A percentile compares a stretch with the other conserved stretches of the same genome.
Evolutionary conservation across 2,797 vertebrate species (phyloP).

Genomic region (Dipus sagitta): DNA sequence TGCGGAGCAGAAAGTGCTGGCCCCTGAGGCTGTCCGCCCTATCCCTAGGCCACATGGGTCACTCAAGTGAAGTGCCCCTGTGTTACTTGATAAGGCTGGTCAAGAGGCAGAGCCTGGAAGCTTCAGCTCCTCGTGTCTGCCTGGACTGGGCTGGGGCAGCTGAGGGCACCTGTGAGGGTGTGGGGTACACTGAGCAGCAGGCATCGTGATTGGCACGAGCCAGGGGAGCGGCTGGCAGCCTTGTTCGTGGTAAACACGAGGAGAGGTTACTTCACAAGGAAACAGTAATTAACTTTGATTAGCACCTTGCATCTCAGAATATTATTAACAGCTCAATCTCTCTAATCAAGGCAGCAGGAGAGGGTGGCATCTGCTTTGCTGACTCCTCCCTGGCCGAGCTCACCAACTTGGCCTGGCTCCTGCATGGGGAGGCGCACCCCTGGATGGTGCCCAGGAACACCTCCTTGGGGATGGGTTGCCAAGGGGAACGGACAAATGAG

Average conservation of each 20-base stretch:
- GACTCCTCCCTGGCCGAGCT: slow-evolving; percentile 79
- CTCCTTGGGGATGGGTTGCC: slow-evolving; percentile 54
- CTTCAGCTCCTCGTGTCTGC: neutral
- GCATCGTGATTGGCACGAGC: slow-evolving; percentile 81
- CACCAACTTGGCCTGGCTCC: slow-evolving; percentile 64
- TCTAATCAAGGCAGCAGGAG: slow-evolving; percentile 85
- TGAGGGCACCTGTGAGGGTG: slow-evolving; percentile 75
- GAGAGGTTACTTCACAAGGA: slow-evolving; percentile 86
- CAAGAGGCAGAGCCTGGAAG: slow-evolving; percentile 36
- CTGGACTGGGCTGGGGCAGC: slow-evolving; percentile 33
- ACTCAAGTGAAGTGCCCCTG: neutral
- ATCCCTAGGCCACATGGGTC: neutral
- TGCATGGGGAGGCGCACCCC: slow-evolving; percentile 34
- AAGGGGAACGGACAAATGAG: slow-evolving; percentile 40
- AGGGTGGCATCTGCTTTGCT: slow-evolving; percentile 79
- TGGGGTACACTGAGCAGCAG: slow-evolving; percentile 64
- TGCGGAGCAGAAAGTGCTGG: neutral
- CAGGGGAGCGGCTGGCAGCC: slow-evolving; percentile 81
- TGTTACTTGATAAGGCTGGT: neutral
- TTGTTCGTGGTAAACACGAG: slow-evolving; percentile 83
- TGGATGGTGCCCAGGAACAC: slow-evolving; percentile 53
- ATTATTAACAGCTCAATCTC: slow-evolving; percentile 87
- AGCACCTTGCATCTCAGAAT: slow-evolving; percentile 86
- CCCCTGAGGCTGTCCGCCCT: neutral
- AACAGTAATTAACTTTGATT: slow-evolving; percentile 87